A percentile compares a stretch with the other conserved stretches of the same genome.
Conservation (phyloP, 2,888 invertebrate species). For the Pyrrhosoma nymphula region DNA sequence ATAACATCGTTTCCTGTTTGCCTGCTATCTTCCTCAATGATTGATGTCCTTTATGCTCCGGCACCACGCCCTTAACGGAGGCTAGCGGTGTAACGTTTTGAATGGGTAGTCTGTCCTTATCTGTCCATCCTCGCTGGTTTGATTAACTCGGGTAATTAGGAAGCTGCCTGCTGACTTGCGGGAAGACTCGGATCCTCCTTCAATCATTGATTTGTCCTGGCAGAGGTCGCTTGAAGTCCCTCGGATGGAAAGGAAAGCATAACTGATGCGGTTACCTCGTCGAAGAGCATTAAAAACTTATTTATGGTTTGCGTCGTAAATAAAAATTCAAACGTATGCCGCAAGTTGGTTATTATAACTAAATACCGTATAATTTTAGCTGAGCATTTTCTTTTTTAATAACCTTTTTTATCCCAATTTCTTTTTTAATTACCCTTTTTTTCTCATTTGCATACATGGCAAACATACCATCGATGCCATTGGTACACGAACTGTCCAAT, state of each 20-base stretch:
- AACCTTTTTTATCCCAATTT: too few species aligned
- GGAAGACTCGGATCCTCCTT: background rate
- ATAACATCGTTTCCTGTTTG: slow-evolving; percentile 22
- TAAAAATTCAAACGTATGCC: too few species aligned
- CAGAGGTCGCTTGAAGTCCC: background rate
- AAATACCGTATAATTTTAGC: too few species aligned
- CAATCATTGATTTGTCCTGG: background rate
- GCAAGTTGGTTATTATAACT: too few species aligned
- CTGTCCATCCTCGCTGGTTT: background rate
- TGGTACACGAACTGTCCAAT: too few species aligned
- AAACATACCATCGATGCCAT: too few species aligned
- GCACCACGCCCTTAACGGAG: background rate
- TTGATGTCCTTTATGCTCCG: background rate
- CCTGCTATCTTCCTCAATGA: background rate
- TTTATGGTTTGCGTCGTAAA: too few species aligned
- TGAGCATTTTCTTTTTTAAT: too few species aligned
- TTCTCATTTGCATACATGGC: too few species aligned
- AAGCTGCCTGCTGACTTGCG: background rate
- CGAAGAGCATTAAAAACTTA: too few species aligned
- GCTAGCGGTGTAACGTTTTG: background rate
- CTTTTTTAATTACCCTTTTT: too few species aligned
- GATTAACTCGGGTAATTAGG: background rate
- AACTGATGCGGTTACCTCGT: too few species aligned
- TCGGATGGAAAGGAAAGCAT: background rate
- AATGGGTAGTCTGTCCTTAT: background rate